Base-by-base conservation (phyloP, 2,888 invertebrate genomes). In the Caenorhabditis sp. region DNA sequence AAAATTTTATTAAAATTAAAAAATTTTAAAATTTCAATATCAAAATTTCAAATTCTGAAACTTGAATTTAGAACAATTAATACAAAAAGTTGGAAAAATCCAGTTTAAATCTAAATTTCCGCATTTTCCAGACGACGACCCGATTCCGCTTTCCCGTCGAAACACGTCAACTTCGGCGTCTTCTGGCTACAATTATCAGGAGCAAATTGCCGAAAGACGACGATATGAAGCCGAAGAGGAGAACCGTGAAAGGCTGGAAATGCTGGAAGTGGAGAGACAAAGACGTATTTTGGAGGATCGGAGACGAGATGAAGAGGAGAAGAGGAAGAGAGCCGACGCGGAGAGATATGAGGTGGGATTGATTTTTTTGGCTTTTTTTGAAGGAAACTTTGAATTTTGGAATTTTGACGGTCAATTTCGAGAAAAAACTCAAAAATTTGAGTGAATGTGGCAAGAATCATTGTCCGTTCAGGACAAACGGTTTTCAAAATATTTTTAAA, bases 341-440 rank as follows among this genome's bases (percentile, higher is more conserved):
- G 62, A 80, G n/a, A 65, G 81, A 28, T n/a, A 69, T 6, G 78
- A 78, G 70, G 78, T 78, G 13, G 28, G 67, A n/a, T n/a, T n/a
- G n/a, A n/a, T n/a, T n/a, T n/a, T n/a, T n/a, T n/a, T n/a, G n/a
- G n/a, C n/a, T n/a, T n/a, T n/a, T n/a, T n/a, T n/a, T n/a, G n/a
- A n/a, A n/a, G n/a, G n/a, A n/a, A n/a, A n/a, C n/a, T n/a, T n/a
- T n/a, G n/a, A n/a, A n/a, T n/a, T n/a, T n/a, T n/a, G n/a, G n/a
- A n/a, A n/a, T n/a, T n/a, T n/a, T n/a, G n/a, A n/a, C n/a, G n/a
- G n/a, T n/a, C n/a, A n/a, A n/a, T n/a, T n/a, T 32, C 32, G 9
- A 32, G 9, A 32, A 32, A 32, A 32, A 6, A 32, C 9, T 32
- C 9, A 9, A 32, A 32, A 32, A 32, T 6, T 32, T 32, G 32